A percentile compares a stretch with the other conserved stretches of the same genome.
Conservation (phyloP, 2,888 invertebrate species). For the Lacanobia oleracea region DNA sequence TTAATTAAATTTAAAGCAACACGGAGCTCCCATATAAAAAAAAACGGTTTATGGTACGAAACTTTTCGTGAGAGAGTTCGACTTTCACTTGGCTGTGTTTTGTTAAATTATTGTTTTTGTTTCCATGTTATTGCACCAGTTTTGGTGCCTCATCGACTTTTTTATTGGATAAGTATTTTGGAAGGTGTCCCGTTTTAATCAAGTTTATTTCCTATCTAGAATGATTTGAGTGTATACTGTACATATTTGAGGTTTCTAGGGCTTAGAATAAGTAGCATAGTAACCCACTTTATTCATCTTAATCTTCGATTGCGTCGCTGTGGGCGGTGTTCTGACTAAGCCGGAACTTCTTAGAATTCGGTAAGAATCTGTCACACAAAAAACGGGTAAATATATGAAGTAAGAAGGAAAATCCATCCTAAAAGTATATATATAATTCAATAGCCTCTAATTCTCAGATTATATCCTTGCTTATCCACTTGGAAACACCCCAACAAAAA, state of each 20-base stretch:
- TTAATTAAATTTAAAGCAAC: too few relatives aligned
- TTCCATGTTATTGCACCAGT: conserved; percentile 33
- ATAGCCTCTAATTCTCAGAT: conserved; percentile 21
- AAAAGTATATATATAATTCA: not conserved
- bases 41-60: too few relatives aligned
- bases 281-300: not conserved
- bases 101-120: conserved; percentile 38
- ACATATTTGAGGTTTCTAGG: conserved; percentile 13
- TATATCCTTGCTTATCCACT: conserved; percentile 17
- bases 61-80: too few relatives aligned
- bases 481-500: conserved; percentile 25
- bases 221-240: not conserved
- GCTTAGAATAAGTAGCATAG: not conserved
- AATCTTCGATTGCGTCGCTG: not conserved
- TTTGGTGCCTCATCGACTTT: conserved; percentile 47
- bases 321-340: not conserved
- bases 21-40: too few relatives aligned
- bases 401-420: not conserved
- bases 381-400: not conserved
- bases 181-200: conserved; percentile 22
- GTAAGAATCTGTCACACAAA: not conserved
- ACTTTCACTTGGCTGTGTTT: conserved; percentile 2
- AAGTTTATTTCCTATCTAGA: conserved; percentile 26
- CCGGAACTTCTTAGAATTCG: not conserved
- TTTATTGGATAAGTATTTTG: conserved; percentile 41